Conservation (phyloP, 2,888 invertebrate genomes). For the Caenorhabditis sp. region DNA sequence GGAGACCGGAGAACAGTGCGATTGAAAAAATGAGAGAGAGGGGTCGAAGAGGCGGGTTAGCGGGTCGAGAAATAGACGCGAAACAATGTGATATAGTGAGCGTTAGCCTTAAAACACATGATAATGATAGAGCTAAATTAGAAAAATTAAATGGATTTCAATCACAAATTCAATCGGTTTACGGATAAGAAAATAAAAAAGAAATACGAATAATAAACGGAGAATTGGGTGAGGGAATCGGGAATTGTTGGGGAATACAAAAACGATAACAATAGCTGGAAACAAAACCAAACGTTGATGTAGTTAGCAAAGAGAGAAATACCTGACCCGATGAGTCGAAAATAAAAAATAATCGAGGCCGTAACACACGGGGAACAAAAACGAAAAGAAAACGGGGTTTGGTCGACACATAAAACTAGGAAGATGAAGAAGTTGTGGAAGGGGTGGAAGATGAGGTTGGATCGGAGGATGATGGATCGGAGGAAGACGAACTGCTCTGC, state of each 20-base stretch:
- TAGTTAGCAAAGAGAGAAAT: background rate
- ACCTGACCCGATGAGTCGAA: slow-evolving; percentile 12
- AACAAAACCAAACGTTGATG: slow-evolving; percentile 3
- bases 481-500: too few relatives aligned
- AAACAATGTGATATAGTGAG: too few relatives aligned
- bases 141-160: background rate
- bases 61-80: background rate
- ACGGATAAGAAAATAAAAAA: background rate
- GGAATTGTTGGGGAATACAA: background rate
- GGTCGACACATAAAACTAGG: slow-evolving; percentile 22
- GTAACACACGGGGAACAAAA: slow-evolving; percentile 3
- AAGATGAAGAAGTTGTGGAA: background rate
- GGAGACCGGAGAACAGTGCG: slow-evolving; percentile 26
- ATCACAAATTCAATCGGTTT: slow-evolving; percentile 12
- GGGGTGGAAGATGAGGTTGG: background rate
- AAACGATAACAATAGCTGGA: slow-evolving; percentile 20
- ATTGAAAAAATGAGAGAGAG: slow-evolving; percentile 4
- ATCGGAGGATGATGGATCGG: too few relatives aligned
- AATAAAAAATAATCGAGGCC: background rate
- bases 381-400: background rate
- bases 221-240: background rate
- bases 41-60: too few relatives aligned
- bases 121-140: background rate
- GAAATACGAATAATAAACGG: background rate
- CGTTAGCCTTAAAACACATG: too few relatives aligned